phyloP scores from a whole-genome alignment of 2,888 invertebrate species.

The Gari tellinella region DNA sequence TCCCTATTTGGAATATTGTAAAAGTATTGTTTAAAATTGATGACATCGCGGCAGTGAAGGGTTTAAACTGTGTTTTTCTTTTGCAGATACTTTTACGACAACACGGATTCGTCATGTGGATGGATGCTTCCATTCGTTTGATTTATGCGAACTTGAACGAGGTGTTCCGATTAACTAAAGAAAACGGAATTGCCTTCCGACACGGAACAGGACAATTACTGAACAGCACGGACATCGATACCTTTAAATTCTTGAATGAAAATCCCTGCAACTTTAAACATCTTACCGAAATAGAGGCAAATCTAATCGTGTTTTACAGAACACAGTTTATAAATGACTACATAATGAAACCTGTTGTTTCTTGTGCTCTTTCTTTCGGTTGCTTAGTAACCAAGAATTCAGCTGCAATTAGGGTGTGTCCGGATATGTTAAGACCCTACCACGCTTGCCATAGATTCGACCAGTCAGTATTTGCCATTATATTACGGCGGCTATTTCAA shows the following conservation, averaged over 20 bases:
- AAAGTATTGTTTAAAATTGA: no score
- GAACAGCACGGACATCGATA: slow-evolving; percentile 33
- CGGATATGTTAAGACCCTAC: slow-evolving; percentile 17
- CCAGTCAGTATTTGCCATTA: slow-evolving; percentile 56
- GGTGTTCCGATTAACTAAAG: slow-evolving; percentile 28
- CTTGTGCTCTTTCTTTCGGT: slow-evolving; percentile 55
- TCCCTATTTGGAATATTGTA: no score
- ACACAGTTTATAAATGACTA: slow-evolving; percentile 42
- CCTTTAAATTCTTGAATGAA: slow-evolving; percentile 45
- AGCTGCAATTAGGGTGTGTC: slow-evolving; percentile 2
- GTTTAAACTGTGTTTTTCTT: no score
- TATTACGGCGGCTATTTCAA: slow-evolving; percentile 19
- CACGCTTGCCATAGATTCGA: slow-evolving; percentile 58
- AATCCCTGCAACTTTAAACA: slow-evolving; percentile 40
- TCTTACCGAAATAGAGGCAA: slow-evolving; percentile 53
- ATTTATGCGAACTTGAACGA: slow-evolving; percentile 32
- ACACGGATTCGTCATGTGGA: slow-evolving; percentile 57
- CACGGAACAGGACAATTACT: slow-evolving; percentile 38
- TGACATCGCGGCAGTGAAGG: no score
- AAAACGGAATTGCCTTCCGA: slow-evolving; percentile 37
- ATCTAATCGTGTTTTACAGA: slow-evolving; percentile 43
- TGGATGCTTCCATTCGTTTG: slow-evolving; percentile 57
- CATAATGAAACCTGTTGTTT: slow-evolving; percentile 54
- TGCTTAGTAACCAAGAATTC: slow-evolving; percentile 46
- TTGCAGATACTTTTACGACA: slow-evolving; percentile 43